These are phyloP conservation scores for Riptortus pedestris DNA, from an alignment of 1,140 invertebrate genomes.

Conservation along the genomic window DNA sequence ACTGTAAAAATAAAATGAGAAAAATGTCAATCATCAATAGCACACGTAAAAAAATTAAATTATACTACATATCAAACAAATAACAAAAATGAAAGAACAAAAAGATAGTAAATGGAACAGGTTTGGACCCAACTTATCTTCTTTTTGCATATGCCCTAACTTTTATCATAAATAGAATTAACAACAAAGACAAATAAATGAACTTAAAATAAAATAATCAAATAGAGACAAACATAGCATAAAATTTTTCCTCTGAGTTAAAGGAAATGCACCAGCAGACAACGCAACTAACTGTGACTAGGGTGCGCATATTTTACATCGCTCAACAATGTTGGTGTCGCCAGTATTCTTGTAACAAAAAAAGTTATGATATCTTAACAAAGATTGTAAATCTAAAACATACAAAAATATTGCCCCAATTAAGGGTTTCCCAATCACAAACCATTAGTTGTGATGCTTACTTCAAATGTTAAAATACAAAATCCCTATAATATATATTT, in stretches of 20 bases:
- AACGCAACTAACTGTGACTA: conserved; percentile 32
- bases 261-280: conserved; percentile 30
- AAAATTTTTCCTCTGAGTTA: conserved; percentile 29
- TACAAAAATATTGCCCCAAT: conserved; percentile 24
- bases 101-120: conserved; percentile 7
- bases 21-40: not conserved
- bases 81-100: conserved; percentile 15
- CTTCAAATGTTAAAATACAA: conserved; percentile 8
- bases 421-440: conserved; percentile 15
- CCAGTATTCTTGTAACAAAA: conserved; percentile 25
- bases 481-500: conserved; percentile 14
- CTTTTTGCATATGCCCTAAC: conserved; percentile 15
- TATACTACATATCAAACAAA: conserved; percentile 14
- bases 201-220: conserved; percentile 32
- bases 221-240: conserved; percentile 30
- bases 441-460: conserved; percentile 14
- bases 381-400: conserved; percentile 22
- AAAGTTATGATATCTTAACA: conserved; percentile 22
- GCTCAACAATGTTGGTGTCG: conserved; percentile 33
- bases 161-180: conserved; percentile 29
- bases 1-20: conserved; percentile 12
- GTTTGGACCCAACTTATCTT: conserved; percentile 7
- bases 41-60: conserved; percentile 10
- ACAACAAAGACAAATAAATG: conserved; percentile 30
- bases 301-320: conserved; percentile 28